Percentiles rank a stretch among this genome's conserved stretches.
phyloP scores from a whole-genome alignment of 2,888 invertebrate genomes.

The Scaptodrosophila latifasciaeformis region DNA sequence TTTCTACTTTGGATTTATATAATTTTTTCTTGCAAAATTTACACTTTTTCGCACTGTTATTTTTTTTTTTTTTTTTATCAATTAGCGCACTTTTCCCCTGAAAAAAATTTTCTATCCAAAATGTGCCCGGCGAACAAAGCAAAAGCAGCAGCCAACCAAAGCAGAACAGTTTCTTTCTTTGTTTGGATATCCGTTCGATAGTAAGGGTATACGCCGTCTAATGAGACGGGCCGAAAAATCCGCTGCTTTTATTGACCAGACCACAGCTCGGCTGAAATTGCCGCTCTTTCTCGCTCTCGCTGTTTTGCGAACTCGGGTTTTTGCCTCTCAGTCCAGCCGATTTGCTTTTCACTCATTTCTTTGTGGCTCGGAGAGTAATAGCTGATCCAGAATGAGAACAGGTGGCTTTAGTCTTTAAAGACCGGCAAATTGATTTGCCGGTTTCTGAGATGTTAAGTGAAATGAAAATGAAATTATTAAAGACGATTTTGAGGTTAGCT shows the following conservation, averaged over 20 bases:
- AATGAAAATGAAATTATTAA: too few species aligned
- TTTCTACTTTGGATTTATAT: neutral
- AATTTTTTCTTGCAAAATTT: neutral
- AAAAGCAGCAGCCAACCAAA: too few species aligned
- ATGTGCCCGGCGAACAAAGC: too few species aligned
- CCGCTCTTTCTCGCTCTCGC: constrained; percentile 6
- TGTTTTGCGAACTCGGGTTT: too few species aligned
- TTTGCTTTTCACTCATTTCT: too few species aligned
- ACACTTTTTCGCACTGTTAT: constrained; percentile 7
- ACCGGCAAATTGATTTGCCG: too few species aligned
- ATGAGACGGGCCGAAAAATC: constrained; percentile 34
- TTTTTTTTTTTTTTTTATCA: constrained; percentile 25
- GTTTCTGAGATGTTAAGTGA: too few species aligned
- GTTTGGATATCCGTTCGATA: constrained; percentile 11
- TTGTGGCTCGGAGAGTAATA: neutral
- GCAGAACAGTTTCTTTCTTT: neutral
- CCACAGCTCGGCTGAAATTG: constrained; percentile 6
- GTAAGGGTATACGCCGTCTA: constrained; percentile 40
- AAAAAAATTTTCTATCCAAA: neutral
- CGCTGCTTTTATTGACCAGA: constrained; percentile 51
- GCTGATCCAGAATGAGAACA: too few species aligned
- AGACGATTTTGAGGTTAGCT: too few species aligned
- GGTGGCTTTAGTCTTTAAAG: too few species aligned
- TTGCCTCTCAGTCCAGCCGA: too few species aligned
- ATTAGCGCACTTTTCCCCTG: constrained; percentile 33